These are phyloP conservation scores for Xiphophorus couchianus DNA, from an alignment of 2,113 vertebrate genomes.

Conservation along the genomic window DNA sequence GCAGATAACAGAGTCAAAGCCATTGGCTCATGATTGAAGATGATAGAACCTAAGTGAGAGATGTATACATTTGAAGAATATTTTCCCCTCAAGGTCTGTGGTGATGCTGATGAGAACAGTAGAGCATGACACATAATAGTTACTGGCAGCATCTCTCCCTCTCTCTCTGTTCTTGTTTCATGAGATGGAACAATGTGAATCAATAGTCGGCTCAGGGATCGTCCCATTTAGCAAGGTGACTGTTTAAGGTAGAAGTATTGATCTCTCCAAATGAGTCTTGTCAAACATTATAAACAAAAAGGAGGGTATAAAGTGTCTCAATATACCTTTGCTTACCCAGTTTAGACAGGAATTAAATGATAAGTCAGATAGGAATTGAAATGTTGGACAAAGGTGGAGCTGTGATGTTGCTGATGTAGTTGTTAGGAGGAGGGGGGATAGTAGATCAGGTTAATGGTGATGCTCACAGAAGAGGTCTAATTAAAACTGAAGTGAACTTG, in stretches of 20 bases:
- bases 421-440: not conserved
- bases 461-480: not conserved
- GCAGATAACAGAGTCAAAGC: not conserved
- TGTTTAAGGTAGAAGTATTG: conserved; percentile 32
- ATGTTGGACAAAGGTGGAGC: not conserved
- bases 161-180: conserved; percentile 26
- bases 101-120: not conserved
- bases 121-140: not conserved
- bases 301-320: not conserved
- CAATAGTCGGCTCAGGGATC: conserved; percentile 27
- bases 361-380: not conserved
- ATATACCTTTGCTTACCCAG: not conserved
- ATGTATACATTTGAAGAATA: not conserved
- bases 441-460: not conserved
- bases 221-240: conserved; percentile 36
- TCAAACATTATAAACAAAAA: conserved; percentile 22
- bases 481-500: not conserved
- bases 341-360: conserved; percentile 13
- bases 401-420: not conserved
- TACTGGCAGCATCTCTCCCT: not conserved
- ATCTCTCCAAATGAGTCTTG: conserved; percentile 34
- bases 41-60: conserved; percentile 1
- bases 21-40: not conserved
- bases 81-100: not conserved
- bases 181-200: conserved; percentile 36